Evolutionary conservation across 2,113 vertebrate species (phyloP), one percentile per base, ranked within the genome.

Genomic region (Ameiurus melas): DNA sequence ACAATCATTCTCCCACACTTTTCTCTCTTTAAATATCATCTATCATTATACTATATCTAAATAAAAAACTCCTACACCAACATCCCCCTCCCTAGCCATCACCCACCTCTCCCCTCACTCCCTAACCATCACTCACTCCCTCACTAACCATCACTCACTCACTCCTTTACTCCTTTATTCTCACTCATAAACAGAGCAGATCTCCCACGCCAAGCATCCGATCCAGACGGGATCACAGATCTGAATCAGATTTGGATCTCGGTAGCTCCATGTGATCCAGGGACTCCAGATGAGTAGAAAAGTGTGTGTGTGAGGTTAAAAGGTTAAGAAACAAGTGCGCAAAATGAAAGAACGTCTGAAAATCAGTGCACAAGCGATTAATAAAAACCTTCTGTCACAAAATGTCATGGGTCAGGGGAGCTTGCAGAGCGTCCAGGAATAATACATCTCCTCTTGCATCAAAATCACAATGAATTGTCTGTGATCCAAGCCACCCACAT

Each of bases 251-350:
- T 55, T 80, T 39, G 55, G 53, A 57, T 80, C 25, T 33, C 1
- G 2, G 62, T 36, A 64, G 33, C 86, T 25, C 86, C 86, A 53
- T 87, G 77, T 82, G 62, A 70, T 82, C 77, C 78, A 57, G 71
- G 78, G 78, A 55, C 78, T 81, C 86, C 86, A 87, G 86, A 70
- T 8, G 64, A 33, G 79, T 81, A 22, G 20, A 82, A 39, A 5
- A 20, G 7, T 30, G n/a, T 25, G 22, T 53, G 51, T 55, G 51
- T 30, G 77, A 25, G 77, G 43, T 78, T 55, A 62, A 4, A 51
- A 66, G 57, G 20, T 66, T 33, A 53, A 71, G 55, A 13, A 27
- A 73, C 30, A 60, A 55, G 55, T 55, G 14, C 1, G 2, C 51
- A 57, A 75, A 51, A 20, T 30, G 7, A 75, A 73, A 78, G 7